These are phyloP conservation scores for Calliopum simillimum DNA, from an alignment of 2,888 invertebrate genomes.

Conservation along the genomic window DNA sequence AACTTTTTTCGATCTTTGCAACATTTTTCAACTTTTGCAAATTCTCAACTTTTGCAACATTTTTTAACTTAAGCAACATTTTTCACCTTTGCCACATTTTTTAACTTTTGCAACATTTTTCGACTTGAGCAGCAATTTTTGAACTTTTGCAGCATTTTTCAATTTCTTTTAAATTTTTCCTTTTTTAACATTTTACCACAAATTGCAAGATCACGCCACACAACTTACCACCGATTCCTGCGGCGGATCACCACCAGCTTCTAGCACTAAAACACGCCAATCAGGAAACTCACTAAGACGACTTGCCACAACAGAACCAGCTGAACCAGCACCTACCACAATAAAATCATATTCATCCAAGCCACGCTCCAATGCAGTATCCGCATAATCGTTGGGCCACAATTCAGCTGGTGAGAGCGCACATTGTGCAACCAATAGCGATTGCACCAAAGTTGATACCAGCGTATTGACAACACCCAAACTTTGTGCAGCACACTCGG, in stretches of 20 bases:
- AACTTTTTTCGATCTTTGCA: too few relatives aligned
- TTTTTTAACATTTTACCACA: too few relatives aligned
- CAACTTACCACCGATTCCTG: conserved; percentile 61
- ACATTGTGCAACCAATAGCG: conserved; percentile 71
- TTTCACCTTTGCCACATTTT: too few relatives aligned
- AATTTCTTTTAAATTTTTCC: conserved; percentile 25
- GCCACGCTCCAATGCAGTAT: conserved; percentile 52
- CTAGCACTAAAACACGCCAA: conserved; percentile 63
- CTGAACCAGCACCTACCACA: too few relatives aligned
- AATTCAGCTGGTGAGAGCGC: conserved; percentile 67
- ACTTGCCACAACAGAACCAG: conserved; percentile 61
- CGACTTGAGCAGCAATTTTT: too few relatives aligned
- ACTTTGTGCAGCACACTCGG: conserved; percentile 45
- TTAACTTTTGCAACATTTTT: too few relatives aligned
- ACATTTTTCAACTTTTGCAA: too few relatives aligned
- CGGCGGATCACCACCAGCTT: conserved; percentile 69
- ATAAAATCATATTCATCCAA: conserved; percentile 60
- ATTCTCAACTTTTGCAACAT: too few relatives aligned
- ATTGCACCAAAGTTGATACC: conserved; percentile 71
- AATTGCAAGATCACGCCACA: too few relatives aligned
- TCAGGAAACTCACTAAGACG: conserved; percentile 53
- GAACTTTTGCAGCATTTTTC: too few relatives aligned
- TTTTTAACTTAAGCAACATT: too few relatives aligned
- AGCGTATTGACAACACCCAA: conserved; percentile 61
- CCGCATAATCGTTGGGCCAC: conserved; percentile 70